Conservation (phyloP, 92 coral and sea anemone genomes). For the Plumapathes pennacea region DNA sequence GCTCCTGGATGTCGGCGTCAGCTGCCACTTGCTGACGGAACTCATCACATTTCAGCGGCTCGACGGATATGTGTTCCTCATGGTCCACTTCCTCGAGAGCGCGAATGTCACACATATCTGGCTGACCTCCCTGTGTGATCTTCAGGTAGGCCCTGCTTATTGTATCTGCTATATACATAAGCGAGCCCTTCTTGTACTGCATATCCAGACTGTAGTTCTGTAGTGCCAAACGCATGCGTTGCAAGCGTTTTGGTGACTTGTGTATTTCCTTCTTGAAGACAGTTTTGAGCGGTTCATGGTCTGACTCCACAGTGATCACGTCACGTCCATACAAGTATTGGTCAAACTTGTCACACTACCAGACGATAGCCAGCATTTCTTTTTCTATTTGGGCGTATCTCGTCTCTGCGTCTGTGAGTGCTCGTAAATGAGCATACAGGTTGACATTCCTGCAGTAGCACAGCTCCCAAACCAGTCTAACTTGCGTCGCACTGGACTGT, state of each 20-base stretch:
- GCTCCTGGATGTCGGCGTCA: slow-evolving; percentile 35
- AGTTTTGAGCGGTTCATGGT: slow-evolving; percentile 49
- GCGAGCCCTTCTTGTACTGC: slow-evolving; percentile 28
- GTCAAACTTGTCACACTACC: slow-evolving; percentile 52
- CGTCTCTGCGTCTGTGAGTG: slow-evolving; percentile 46
- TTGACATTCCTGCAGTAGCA: slow-evolving; percentile 55
- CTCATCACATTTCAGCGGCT: slow-evolving; percentile 28
- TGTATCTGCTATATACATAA: slow-evolving; percentile 37
- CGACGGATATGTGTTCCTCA: slow-evolving; percentile 19
- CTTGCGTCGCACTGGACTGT: slow-evolving; percentile 55
- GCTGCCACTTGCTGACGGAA: slow-evolving; percentile 10
- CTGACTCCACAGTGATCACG: slow-evolving; percentile 22
- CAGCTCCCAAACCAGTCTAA: slow-evolving; percentile 50
- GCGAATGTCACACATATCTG: slow-evolving; percentile 28
- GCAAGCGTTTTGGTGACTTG: slow-evolving; percentile 57
- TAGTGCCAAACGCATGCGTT: slow-evolving; percentile 27
- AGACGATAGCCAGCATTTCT: slow-evolving; percentile 38
- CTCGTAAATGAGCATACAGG: slow-evolving; percentile 51
- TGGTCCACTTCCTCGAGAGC: slow-evolving; percentile 28
- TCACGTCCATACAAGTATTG: slow-evolving; percentile 52
- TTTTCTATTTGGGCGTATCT: slow-evolving; percentile 31
- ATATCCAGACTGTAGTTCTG: slow-evolving; percentile 33
- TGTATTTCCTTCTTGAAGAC: slow-evolving; percentile 49
- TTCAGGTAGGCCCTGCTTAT: slow-evolving; percentile 25
- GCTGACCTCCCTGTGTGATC: slow-evolving; percentile 22